Conservation (phyloP, 2,888 invertebrate genomes). For the Epinotia nisella region DNA sequence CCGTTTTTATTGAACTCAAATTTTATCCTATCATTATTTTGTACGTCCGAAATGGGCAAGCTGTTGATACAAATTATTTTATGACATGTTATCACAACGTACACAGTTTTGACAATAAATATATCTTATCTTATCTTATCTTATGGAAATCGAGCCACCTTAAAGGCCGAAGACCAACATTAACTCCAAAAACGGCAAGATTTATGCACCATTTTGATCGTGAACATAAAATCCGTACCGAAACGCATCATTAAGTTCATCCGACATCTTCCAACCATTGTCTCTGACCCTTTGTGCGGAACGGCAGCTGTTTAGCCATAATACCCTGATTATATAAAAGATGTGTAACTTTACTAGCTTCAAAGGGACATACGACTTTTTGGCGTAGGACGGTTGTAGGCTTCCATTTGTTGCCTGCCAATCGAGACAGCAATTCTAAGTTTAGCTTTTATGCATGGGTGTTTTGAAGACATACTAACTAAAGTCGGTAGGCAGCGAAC, state of each 20-base stretch:
- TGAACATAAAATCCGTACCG: conserved; percentile 7
- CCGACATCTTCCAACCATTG: conserved; percentile 28
- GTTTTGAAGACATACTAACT: conserved; percentile 5
- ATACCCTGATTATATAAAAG: background rate
- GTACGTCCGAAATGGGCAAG: no score
- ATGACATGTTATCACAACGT: no score
- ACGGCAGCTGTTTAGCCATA: conserved; percentile 33
- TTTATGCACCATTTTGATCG: conserved; percentile 4
- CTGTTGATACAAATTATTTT: no score
- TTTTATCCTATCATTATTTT: no score
- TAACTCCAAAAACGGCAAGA: conserved; percentile 1
- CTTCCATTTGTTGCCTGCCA: conserved; percentile 26
- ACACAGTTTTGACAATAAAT: no score
- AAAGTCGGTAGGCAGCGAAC: no score
- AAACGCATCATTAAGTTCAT: conserved; percentile 41
- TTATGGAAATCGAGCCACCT: no score
- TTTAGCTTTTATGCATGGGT: conserved; percentile 20
- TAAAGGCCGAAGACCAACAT: background rate
- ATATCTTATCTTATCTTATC: no score
- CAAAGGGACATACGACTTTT: background rate
- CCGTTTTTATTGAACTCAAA: no score
- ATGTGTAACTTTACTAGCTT: background rate
- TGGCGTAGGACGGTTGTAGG: background rate
- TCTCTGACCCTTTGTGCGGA: conserved; percentile 26
- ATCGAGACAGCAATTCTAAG: conserved; percentile 24